Conservation (phyloP, 2,797 vertebrate species). For the Amphiprion clarkii region DNA sequence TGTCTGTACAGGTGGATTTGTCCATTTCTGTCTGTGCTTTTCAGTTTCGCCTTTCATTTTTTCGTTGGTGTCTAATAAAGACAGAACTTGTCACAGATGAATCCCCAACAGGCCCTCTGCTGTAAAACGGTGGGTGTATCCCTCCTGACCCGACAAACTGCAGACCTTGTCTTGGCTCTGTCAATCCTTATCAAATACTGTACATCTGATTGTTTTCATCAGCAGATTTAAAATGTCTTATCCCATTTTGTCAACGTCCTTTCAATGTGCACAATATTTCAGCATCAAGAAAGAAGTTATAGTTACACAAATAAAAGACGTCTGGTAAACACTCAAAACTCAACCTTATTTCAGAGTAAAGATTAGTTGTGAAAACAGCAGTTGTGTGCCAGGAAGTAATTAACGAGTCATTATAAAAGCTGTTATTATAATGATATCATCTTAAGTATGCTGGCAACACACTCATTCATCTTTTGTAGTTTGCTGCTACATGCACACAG, state of each 20-base stretch:
- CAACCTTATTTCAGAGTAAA: neutral
- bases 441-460: too few species aligned
- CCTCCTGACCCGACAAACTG: neutral
- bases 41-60: neutral
- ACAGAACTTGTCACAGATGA: conserved; percentile 3
- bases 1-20: neutral
- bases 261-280: neutral
- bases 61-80: neutral
- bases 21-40: neutral
- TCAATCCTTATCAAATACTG: neutral
- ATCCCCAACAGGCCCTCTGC: conserved; percentile 1
- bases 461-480: too few species aligned
- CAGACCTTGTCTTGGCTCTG: too few species aligned
- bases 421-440: too few species aligned
- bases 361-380: neutral
- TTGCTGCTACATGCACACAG: too few species aligned
- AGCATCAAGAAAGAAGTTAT: neutral
- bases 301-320: neutral
- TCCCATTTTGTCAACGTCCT: neutral
- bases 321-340: neutral
- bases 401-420: too few species aligned
- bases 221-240: neutral
- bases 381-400: too few species aligned
- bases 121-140: neutral
- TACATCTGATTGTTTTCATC: neutral